These are phyloP conservation scores for Harpegnathos saltator DNA, from an alignment of 1,140 invertebrate genomes.

Conservation along the genomic window DNA sequence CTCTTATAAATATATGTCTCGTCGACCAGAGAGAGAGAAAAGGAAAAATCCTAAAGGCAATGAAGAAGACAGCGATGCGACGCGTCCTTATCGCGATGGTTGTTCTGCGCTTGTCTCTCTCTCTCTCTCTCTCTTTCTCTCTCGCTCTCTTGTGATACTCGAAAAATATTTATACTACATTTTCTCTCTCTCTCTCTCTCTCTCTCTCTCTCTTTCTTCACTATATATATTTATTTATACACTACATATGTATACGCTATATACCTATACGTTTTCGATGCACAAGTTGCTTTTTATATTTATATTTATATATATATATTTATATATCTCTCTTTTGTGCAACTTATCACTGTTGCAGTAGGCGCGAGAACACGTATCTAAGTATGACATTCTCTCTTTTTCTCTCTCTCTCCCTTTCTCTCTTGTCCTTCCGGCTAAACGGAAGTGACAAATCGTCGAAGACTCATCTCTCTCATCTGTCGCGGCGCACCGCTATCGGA, in stretches of 20 bases:
- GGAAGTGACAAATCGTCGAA: slow-evolving; percentile 15
- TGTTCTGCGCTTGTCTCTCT: neutral
- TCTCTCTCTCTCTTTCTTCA: neutral
- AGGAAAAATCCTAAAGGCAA: slow-evolving; percentile 1
- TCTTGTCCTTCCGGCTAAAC: neutral
- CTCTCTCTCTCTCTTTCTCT: neutral
- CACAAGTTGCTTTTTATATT: neutral
- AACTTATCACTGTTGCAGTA: slow-evolving; percentile 49
- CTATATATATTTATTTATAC: slow-evolving; percentile 24
- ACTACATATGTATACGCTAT: slow-evolving; percentile 35
- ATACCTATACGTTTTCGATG: neutral
- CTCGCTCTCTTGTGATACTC: neutral
- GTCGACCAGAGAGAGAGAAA: neutral
- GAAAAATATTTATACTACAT: neutral
- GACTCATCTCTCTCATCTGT: slow-evolving; percentile 1
- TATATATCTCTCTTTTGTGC: neutral
- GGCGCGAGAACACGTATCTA: slow-evolving; percentile 11
- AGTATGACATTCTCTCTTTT: neutral
- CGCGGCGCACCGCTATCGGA: slow-evolving; percentile 12
- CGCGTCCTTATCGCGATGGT: slow-evolving; percentile 2
- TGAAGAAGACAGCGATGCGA: slow-evolving; percentile 11
- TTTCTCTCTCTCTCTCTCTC: neutral
- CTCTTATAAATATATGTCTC: slow-evolving; percentile 45
- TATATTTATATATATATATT: slow-evolving; percentile 1
- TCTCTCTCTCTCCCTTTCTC: neutral